Evolutionary conservation across 2,888 invertebrate species (phyloP).

Genomic region (Agrotis segetum): DNA sequence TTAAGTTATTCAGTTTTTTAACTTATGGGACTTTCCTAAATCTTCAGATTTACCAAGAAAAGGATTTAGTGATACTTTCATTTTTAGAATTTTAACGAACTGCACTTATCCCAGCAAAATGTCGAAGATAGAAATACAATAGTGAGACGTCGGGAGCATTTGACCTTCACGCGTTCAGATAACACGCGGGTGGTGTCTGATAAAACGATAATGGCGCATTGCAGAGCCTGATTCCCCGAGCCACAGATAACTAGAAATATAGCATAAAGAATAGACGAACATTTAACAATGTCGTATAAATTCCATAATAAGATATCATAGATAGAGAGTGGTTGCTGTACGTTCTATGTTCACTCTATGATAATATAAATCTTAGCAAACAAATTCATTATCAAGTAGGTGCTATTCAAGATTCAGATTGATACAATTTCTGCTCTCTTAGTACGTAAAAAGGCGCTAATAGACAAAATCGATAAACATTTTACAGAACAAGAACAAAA

Average conservation of each 20-base stretch:
- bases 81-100: slow-evolving; percentile 11
- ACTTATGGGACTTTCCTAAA: not conserved
- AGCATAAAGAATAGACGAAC: slow-evolving; percentile 36
- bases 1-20: not conserved
- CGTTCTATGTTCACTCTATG: slow-evolving; percentile 9
- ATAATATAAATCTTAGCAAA: slow-evolving; percentile 17
- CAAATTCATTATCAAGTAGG: not conserved
- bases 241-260: slow-evolving; percentile 51
- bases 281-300: slow-evolving; percentile 44
- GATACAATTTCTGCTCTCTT: not conserved
- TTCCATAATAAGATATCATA: slow-evolving; percentile 47
- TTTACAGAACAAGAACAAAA: not conserved
- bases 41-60: not conserved
- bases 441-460: not conserved
- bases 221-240: slow-evolving; percentile 66
- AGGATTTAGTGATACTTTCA: slow-evolving; percentile 7
- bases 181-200: slow-evolving; percentile 76
- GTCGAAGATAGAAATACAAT: slow-evolving; percentile 60
- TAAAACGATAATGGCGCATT: slow-evolving; percentile 79
- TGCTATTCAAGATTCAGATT: not conserved
- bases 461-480: not conserved
- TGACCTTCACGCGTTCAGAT: slow-evolving; percentile 80
- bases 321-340: slow-evolving; percentile 13
- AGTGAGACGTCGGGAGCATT: slow-evolving; percentile 57
- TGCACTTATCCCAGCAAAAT: slow-evolving; percentile 54